A percentile compares a stretch with the other conserved stretches of the same genome.
phyloP scores from a whole-genome alignment of 2,113 vertebrate species.

The Athene cunicularia region DNA sequence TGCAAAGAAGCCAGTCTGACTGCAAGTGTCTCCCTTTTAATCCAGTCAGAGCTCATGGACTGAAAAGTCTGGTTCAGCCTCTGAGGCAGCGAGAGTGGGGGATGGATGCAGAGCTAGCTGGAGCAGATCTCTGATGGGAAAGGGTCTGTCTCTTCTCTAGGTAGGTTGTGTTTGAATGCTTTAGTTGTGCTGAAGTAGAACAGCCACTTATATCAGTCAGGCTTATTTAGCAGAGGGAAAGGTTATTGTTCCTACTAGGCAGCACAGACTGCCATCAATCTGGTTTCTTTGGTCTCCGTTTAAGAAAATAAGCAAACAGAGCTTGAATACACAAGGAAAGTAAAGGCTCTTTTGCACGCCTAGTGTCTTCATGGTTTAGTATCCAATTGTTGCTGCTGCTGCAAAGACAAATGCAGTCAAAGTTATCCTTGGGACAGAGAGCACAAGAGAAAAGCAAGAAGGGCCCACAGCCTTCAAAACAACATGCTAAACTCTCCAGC shows the following conservation, averaged over 20 bases:
- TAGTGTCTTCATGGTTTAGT: background rate
- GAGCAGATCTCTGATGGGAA: background rate
- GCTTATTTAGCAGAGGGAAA: background rate
- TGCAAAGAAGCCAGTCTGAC: background rate
- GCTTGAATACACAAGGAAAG: constrained; percentile 16
- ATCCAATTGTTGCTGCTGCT: background rate
- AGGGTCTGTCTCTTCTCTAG: background rate
- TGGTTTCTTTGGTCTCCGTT: background rate
- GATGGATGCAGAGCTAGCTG: background rate
- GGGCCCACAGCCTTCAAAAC: background rate
- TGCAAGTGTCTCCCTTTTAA: background rate
- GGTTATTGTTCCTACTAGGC: background rate
- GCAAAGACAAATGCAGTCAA: background rate
- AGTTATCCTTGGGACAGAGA: background rate
- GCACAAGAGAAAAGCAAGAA: background rate
- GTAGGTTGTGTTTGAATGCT: background rate
- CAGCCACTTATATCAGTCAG: background rate
- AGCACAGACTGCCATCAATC: background rate
- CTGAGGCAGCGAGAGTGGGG: background rate
- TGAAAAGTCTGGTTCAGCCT: background rate
- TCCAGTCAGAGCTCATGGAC: background rate
- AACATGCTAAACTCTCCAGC: background rate
- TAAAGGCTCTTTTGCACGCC: background rate
- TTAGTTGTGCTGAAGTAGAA: background rate
- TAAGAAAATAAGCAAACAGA: constrained; percentile 35